Conservation (phyloP, 2,888 invertebrate species). For the Stictocephala bisonia region DNA sequence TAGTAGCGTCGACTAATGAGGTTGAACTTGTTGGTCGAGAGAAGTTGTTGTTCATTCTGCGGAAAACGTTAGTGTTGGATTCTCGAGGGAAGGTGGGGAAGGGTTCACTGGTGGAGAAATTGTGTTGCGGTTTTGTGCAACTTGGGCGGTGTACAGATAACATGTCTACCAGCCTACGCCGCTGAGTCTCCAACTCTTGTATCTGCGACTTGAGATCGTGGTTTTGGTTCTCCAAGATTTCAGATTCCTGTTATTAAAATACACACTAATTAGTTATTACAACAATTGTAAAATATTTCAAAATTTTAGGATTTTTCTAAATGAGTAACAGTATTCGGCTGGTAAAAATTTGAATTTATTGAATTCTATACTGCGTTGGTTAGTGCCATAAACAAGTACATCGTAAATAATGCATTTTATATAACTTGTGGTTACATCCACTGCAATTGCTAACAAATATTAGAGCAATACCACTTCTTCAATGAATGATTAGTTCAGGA, state of each 20-base stretch:
- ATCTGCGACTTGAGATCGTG: constrained; percentile 86
- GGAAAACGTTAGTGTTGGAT: neutral
- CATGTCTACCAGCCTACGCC: constrained; percentile 82
- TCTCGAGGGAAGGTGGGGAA: neutral
- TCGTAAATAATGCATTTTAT: too few species aligned
- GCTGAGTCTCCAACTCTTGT: constrained; percentile 83
- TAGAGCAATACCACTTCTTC: too few species aligned
- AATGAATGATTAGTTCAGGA: too few species aligned
- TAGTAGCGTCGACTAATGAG: constrained; percentile 19
- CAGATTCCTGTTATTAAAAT: constrained; percentile 75
- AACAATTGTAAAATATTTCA: too few species aligned
- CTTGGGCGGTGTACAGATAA: constrained; percentile 78
- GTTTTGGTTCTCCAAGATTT: constrained; percentile 86
- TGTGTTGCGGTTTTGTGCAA: constrained; percentile 69
- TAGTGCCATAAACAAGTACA: too few species aligned
- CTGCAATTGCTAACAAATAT: too few species aligned
- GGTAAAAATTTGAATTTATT: too few species aligned
- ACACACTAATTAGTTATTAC: too few species aligned
- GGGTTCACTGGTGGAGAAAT: constrained; percentile 11
- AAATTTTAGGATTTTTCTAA: too few species aligned
- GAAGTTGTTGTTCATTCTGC: constrained; percentile 13
- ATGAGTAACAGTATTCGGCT: too few species aligned
- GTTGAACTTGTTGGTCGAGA: constrained; percentile 28
- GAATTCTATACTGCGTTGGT: too few species aligned
- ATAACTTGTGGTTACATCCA: too few species aligned